Evolutionary conservation across 1,140 invertebrate genomes (phyloP), one percentile per base, ranked within the genome.

Genomic region (Drosophila bocki): DNA sequence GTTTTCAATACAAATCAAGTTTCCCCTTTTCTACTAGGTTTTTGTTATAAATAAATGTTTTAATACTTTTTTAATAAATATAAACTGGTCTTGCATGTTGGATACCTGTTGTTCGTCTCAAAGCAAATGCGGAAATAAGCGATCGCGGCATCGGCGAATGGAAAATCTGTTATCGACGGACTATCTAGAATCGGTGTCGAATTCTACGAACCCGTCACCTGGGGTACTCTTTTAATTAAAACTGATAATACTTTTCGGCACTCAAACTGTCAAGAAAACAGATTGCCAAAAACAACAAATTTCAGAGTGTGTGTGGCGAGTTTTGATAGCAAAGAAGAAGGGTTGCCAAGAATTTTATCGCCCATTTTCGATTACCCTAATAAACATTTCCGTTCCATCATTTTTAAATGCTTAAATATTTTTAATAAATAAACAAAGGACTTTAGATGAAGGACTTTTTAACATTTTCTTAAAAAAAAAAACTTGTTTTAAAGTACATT

Each of bases 221-320:
- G 42, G 39, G 74, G 75, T 76, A 77, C 75, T 61, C 56, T 69
- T 77, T 77, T 77, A 77, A 77, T 77, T 77, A 77, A 77, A 77
- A 75, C 29, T 75, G 71, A 75, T 75, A 75, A 63, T 39, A 26
- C 22, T 47, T 70, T 54, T 32, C 35, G 71, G 60, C 15, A 64
- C 45, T 58, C 42, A 13, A 60, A 39, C 47, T 77, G 56, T 48
- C 54, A 76, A 22, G 50, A 67, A 77, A 53, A 77, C 48, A 77
- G 63, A 77, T 77, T 77, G 74, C 63, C 56, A 77, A 75, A 76
- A 75, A 37, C 12, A 29, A 39, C 33, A 53, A 37, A 35, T 35
- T 37, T 12, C 32, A 29, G 11, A 17, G 17, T 26, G 26, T 51
- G 45, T 29, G 45, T 32, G 33, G 47, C 33, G 17, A 42, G 41